These are phyloP conservation scores for Cromileptes altivelis DNA, from an alignment of 2,113 vertebrate genomes.

Conservation along the genomic window DNA sequence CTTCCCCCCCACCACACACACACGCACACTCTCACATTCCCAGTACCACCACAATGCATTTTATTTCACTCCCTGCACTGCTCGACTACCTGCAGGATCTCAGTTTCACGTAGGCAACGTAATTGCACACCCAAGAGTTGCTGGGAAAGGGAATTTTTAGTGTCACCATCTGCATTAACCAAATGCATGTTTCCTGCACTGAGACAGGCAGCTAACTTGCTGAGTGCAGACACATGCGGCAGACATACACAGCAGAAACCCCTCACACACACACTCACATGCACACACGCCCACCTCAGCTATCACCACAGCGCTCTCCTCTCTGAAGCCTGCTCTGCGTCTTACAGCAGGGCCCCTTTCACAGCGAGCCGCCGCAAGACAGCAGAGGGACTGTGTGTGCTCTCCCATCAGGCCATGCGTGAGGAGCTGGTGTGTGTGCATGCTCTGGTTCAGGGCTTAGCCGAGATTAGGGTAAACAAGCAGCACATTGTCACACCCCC, in stretches of 20 bases:
- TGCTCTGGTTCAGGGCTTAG: conserved; percentile 66
- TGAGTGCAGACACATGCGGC: conserved; percentile 8
- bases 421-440: conserved; percentile 63
- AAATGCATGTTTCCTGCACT: neutral
- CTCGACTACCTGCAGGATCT: conserved; percentile 55
- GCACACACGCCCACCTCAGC: conserved; percentile 41
- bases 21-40: conserved; percentile 36
- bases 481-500: conserved; percentile 61
- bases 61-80: conserved; percentile 34
- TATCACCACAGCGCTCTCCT: conserved; percentile 23
- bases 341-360: conserved; percentile 56
- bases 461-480: conserved; percentile 76
- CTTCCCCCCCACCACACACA: neutral
- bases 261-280: conserved; percentile 6
- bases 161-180: conserved; percentile 4
- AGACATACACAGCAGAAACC: conserved; percentile 9
- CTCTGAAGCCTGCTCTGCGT: conserved; percentile 49
- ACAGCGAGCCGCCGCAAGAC: conserved; percentile 43
- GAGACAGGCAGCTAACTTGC: neutral
- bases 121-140: conserved; percentile 8
- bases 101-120: conserved; percentile 17
- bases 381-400: conserved; percentile 61
- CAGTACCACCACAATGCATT: conserved; percentile 48
- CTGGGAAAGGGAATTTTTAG: neutral
- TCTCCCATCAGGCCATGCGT: conserved; percentile 64